phyloP scores from a whole-genome alignment of 2,113 vertebrate genomes.

The Colinus virginianus region DNA sequence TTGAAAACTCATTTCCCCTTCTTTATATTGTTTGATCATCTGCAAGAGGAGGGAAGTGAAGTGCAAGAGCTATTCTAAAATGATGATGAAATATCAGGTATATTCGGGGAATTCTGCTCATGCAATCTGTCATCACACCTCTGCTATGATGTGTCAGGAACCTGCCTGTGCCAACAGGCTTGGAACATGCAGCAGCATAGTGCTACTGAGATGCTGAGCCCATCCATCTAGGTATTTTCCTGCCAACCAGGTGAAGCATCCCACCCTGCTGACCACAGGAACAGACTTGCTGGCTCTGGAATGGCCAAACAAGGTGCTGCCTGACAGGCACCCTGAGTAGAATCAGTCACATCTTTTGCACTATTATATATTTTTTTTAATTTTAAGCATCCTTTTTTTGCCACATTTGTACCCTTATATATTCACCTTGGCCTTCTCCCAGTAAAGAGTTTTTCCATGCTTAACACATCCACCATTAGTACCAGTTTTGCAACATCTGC shows the following conservation, averaged over 20 bases:
- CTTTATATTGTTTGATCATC: background rate
- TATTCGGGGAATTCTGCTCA: background rate
- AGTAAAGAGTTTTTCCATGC: background rate
- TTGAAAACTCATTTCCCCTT: background rate
- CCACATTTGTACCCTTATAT: too few relatives aligned
- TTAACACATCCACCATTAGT: background rate
- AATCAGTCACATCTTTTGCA: background rate
- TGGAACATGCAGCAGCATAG: background rate
- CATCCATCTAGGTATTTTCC: background rate
- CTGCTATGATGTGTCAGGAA: background rate
- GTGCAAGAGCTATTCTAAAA: background rate
- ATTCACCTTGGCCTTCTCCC: background rate
- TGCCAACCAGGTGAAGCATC: background rate
- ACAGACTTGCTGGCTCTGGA: too few relatives aligned
- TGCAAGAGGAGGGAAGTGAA: background rate
- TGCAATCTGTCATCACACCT: background rate
- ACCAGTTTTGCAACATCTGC: background rate
- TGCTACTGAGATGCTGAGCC: background rate
- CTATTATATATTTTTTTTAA: background rate
- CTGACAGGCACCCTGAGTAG: background rate
- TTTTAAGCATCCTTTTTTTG: background rate
- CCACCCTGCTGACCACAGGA: background rate
- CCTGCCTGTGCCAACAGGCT: background rate
- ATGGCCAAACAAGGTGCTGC: background rate
- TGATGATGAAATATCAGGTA: background rate